Base-by-base conservation (phyloP, 2,888 invertebrate genomes). In the Morpho deidamia region DNA sequence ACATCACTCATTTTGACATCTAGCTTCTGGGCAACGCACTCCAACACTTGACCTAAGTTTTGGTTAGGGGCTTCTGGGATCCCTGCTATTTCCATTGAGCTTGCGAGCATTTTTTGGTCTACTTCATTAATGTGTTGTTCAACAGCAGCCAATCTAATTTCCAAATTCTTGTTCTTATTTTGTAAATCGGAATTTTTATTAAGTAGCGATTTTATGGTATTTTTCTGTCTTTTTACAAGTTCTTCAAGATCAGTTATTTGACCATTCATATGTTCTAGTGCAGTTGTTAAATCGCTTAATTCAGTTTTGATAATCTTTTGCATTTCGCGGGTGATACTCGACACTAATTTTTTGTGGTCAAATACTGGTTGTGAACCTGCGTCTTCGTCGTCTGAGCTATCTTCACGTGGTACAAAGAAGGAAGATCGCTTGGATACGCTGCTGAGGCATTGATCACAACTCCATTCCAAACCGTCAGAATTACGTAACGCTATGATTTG, bases 301-400 rank as follows among this genome's bases (percentile, higher is more conserved):
- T 65, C 62, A 11, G 62, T 61, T 35, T 50, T 41, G n/a, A 64
- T 57, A 2, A 60, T 61, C 51, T 62, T 66, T 44, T 64, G 61
- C 11, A 64, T 4, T 40, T 64, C 61, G 7, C 61, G 51, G 33
- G 56, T 58, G 1, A 64, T 62, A 11, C 62, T 61, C 8, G 53
- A 57, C 8, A 59, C 56, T 8, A 64, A 12, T 46, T 63, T 63
- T 1, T 35, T 34, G 0, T 59, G 46, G 41, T 63, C 61, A 11
- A 61, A 12, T 3, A 35, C 35, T 35, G 35, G 7, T 8, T 35
- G 35, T 8, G 35, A 8, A 41, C 44, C 49, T 7, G 45, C 53
- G 7, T 51, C 43, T 7, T 61, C 62, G 9, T 59, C 55, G 8
- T 49, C 64, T n/a, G n/a, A n/a, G n/a, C n/a, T n/a, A 7, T 54